Conservation (phyloP, 2,888 invertebrate species). For the Lasioglossum leucozonium region DNA sequence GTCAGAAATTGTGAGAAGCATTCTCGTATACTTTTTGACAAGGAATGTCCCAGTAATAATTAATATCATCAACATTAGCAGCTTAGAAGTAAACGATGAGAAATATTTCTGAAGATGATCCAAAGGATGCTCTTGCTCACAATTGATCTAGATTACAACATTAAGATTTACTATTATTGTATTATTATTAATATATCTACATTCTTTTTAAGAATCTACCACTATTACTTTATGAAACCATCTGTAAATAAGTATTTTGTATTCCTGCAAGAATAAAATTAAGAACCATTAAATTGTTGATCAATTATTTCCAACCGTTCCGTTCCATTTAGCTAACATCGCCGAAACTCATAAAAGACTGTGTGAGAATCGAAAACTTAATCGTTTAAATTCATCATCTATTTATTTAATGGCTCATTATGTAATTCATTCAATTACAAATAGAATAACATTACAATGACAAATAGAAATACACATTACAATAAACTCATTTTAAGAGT, state of each 20-base stretch:
- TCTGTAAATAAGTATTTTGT: constrained; percentile 84
- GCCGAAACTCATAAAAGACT: neutral
- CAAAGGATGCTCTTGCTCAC: constrained; percentile 82
- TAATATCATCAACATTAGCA: constrained; percentile 67
- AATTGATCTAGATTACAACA: constrained; percentile 81
- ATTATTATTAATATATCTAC: constrained; percentile 81
- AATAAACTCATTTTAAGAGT: neutral
- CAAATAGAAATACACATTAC: neutral
- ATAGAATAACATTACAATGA: neutral
- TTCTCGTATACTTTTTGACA: constrained; percentile 54
- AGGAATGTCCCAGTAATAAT: constrained; percentile 63
- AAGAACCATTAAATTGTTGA: constrained; percentile 65
- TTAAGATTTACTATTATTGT: constrained; percentile 82
- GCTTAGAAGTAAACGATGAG: constrained; percentile 69
- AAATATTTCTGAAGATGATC: constrained; percentile 81
- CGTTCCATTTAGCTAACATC: neutral
- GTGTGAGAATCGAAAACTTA: too few relatives aligned
- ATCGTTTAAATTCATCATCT: too few relatives aligned
- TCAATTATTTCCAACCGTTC: constrained; percentile 8
- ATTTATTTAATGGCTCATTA: constrained; percentile 7
- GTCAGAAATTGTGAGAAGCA: constrained; percentile 61
- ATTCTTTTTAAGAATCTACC: constrained; percentile 83
- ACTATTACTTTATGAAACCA: constrained; percentile 83
- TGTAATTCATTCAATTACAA: neutral
- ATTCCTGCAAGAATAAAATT: constrained; percentile 82